A percentile compares a stretch with the other conserved stretches of the same genome.
phyloP scores from a whole-genome alignment of 2,797 vertebrate species.

The Denticeps clupeoides region DNA sequence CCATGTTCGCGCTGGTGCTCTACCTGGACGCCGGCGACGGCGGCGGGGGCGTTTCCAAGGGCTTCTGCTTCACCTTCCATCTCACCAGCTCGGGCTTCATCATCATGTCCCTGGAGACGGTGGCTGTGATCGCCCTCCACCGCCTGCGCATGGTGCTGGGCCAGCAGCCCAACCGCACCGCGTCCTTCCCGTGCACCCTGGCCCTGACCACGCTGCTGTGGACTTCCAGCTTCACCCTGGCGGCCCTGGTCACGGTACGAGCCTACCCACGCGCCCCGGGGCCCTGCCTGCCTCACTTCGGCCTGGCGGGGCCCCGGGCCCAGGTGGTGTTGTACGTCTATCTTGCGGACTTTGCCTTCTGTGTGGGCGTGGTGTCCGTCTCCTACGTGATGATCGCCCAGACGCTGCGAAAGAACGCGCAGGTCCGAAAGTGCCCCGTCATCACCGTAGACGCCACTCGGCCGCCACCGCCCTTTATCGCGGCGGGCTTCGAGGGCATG shows the following conservation, averaged over 20 bases:
- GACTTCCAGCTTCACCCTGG: constrained; percentile 87
- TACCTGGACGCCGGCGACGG: constrained; percentile 66
- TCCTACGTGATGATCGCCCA: constrained; percentile 88
- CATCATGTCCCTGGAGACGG: constrained; percentile 94
- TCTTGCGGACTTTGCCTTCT: constrained; percentile 82
- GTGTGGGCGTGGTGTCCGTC: constrained; percentile 77
- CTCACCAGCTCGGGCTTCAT: constrained; percentile 86
- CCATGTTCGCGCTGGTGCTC: constrained; percentile 85
- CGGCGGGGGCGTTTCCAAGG: constrained; percentile 60
- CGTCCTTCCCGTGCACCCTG: constrained; percentile 78
- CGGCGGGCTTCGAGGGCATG: constrained; percentile 56
- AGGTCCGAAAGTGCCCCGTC: constrained; percentile 68
- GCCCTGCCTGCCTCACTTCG: constrained; percentile 82
- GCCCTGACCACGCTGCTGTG: constrained; percentile 82
- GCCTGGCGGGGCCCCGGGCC: constrained; percentile 59
- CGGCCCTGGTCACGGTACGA: constrained; percentile 73
- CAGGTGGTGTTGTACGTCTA: constrained; percentile 77
- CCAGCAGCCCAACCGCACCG: constrained; percentile 74
- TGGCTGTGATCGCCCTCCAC: constrained; percentile 87
- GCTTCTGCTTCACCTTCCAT: constrained; percentile 92
- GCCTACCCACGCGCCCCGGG: constrained; percentile 64
- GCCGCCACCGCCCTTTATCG: constrained; percentile 57
- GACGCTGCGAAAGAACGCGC: constrained; percentile 77
- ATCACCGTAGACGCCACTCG: constrained; percentile 64
- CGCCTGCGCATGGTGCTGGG: constrained; percentile 87